Conservation (phyloP, 2,113 vertebrate genomes). For the Mormoops blainvillei region DNA sequence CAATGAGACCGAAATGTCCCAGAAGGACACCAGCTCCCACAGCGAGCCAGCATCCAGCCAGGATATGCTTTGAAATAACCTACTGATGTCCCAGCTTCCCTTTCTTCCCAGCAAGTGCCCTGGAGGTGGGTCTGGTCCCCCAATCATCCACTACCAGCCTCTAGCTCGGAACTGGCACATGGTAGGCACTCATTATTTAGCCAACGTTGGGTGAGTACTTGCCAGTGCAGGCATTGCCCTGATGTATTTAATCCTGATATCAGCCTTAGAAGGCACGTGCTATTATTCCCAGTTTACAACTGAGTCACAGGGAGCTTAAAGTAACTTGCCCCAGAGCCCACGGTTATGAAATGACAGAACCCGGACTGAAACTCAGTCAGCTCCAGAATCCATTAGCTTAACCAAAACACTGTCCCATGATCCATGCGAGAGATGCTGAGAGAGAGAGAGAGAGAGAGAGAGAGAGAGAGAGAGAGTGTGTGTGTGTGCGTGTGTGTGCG, state of each 20-base stretch:
- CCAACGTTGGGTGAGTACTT: not conserved
- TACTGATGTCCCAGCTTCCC: not conserved
- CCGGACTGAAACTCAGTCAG: not conserved
- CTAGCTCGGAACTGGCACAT: not conserved
- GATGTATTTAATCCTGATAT: not conserved
- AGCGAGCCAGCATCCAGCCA: not conserved
- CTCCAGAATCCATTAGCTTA: not conserved
- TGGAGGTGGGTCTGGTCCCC: not conserved
- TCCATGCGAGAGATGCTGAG: not conserved
- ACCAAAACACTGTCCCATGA: not conserved
- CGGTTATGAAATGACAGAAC: not conserved
- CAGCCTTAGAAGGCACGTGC: not conserved
- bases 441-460: not conserved
- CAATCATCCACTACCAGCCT: not conserved
- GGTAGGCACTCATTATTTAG: not conserved
- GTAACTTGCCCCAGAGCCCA: not conserved
- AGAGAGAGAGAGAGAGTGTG: not conserved
- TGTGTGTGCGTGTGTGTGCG: not conserved
- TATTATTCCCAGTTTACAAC: not conserved
- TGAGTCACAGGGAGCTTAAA: not conserved
- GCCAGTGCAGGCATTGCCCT: not conserved
- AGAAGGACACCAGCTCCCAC: not conserved
- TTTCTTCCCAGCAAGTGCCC: not conserved
- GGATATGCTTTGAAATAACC: not conserved
- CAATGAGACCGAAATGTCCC: not conserved